phyloP scores from a whole-genome alignment of 2,888 invertebrate species.

The Habroteleia sp. region DNA sequence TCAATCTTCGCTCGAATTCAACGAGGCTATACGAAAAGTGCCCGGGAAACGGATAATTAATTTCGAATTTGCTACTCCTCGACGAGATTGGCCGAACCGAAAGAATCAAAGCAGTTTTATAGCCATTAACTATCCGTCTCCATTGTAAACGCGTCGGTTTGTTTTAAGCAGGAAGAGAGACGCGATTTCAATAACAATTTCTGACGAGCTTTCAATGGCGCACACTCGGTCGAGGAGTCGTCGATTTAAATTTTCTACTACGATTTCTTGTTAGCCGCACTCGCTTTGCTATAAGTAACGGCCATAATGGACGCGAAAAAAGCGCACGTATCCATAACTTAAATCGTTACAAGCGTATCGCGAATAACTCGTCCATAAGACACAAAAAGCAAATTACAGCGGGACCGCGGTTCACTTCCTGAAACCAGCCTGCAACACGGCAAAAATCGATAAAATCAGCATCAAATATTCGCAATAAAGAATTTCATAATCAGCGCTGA shows the following conservation, averaged over 20 bases:
- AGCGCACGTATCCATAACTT: slow-evolving; percentile 43
- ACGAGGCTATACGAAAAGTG: background rate
- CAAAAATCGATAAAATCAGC: slow-evolving; percentile 56
- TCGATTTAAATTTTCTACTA: slow-evolving; percentile 5
- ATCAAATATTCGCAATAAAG: slow-evolving; percentile 59
- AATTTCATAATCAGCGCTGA: slow-evolving; percentile 58
- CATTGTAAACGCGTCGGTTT: too few relatives aligned
- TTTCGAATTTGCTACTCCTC: slow-evolving; percentile 12
- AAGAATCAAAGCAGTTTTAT: too few relatives aligned
- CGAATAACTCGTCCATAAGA: slow-evolving; percentile 47
- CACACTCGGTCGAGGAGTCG: background rate
- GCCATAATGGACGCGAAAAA: slow-evolving; percentile 46
- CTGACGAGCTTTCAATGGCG: too few relatives aligned
- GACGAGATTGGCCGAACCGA: background rate
- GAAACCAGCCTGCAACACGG: slow-evolving; percentile 21
- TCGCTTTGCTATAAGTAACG: slow-evolving; percentile 25
- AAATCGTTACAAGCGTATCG: slow-evolving; percentile 52
- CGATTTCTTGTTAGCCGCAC: slow-evolving; percentile 32
- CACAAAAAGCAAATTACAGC: slow-evolving; percentile 58
- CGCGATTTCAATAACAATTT: background rate
- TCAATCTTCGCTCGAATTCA: slow-evolving; percentile 22
- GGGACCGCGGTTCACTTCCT: slow-evolving; percentile 44
- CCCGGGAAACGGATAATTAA: slow-evolving; percentile 16
- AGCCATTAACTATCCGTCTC: too few relatives aligned
- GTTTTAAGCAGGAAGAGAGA: background rate